These are phyloP conservation scores for Pteronotus mesoamericanus DNA, from an alignment of 2,797 vertebrate genomes.

Conservation along the genomic window DNA sequence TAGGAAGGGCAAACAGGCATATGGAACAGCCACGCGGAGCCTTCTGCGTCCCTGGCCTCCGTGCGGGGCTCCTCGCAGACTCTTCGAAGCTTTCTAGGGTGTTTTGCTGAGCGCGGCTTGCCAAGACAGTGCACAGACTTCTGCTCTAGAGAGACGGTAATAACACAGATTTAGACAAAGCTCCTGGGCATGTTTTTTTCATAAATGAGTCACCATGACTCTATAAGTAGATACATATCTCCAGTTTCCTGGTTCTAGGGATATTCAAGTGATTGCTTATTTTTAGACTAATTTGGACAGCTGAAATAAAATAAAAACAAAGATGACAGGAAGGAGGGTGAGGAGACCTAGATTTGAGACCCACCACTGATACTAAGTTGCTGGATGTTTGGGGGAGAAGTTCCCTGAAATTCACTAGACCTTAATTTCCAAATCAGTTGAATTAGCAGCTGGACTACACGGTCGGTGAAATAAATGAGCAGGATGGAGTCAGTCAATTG, in stretches of 20 bases:
- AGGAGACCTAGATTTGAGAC: not conserved
- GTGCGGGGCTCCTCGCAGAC: not conserved
- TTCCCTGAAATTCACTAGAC: not conserved
- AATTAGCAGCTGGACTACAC: not conserved
- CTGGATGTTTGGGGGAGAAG: not conserved
- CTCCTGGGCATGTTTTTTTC: not conserved
- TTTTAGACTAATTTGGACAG: not conserved
- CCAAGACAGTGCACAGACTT: not conserved
- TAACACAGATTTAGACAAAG: not conserved
- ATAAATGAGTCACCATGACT: slow-evolving; percentile 17
- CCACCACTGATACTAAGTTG: rapidly evolving
- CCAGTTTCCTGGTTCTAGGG: not conserved
- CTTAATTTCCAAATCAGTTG: not conserved
- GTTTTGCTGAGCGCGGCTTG: not conserved
- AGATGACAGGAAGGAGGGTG: not conserved
- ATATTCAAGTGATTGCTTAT: not conserved
- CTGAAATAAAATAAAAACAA: not conserved
- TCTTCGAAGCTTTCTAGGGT: slow-evolving; percentile 5
- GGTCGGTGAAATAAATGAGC: not conserved
- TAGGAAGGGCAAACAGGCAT: slow-evolving; percentile 56
- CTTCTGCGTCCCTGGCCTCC: slow-evolving; percentile 41
- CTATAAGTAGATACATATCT: not conserved
- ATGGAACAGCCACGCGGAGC: slow-evolving; percentile 40
- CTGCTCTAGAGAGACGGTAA: not conserved
- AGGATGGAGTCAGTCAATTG: not conserved